These are phyloP conservation scores for Allobates femoralis DNA, from an alignment of 2,797 vertebrate genomes.

Conservation along the genomic window DNA sequence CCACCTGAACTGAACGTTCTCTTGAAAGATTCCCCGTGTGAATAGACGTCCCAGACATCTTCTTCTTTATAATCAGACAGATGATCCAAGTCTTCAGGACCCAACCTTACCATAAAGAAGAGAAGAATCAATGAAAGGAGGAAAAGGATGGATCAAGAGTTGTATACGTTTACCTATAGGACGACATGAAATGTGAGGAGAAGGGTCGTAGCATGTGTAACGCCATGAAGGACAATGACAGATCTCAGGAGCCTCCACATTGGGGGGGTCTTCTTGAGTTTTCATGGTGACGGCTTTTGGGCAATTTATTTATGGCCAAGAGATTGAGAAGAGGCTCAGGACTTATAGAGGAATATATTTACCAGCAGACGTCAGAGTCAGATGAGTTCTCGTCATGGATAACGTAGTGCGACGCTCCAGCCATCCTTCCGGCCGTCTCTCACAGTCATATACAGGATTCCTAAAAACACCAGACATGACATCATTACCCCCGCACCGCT, in stretches of 20 bases:
- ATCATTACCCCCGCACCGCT: too few relatives aligned
- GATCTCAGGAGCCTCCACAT: neutral
- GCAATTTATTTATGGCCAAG: too few relatives aligned
- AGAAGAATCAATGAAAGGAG: neutral
- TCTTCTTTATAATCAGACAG: constrained; percentile 15
- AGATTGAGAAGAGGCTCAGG: too few relatives aligned
- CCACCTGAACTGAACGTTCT: constrained; percentile 22
- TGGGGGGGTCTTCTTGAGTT: neutral
- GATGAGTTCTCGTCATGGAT: constrained; percentile 14
- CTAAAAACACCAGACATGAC: neutral
- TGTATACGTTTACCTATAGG: too few relatives aligned
- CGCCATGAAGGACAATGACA: too few relatives aligned
- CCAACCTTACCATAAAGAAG: constrained; percentile 5
- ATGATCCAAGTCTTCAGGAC: neutral
- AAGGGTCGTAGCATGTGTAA: neutral
- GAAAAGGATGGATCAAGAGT: neutral
- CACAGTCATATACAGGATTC: neutral
- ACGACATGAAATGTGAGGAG: neutral
- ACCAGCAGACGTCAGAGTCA: constrained; percentile 51
- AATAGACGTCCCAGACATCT: constrained; percentile 22
- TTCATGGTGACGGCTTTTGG: neutral
- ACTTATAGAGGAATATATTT: neutral
- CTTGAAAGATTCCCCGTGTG: neutral
- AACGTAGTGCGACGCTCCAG: neutral
- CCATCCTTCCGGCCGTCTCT: constrained; percentile 12